A percentile compares a stretch with the other conserved stretches of the same genome.
Evolutionary conservation across 2,797 vertebrate species (phyloP).

Genomic region (Lepilemur septentrionalis): DNA sequence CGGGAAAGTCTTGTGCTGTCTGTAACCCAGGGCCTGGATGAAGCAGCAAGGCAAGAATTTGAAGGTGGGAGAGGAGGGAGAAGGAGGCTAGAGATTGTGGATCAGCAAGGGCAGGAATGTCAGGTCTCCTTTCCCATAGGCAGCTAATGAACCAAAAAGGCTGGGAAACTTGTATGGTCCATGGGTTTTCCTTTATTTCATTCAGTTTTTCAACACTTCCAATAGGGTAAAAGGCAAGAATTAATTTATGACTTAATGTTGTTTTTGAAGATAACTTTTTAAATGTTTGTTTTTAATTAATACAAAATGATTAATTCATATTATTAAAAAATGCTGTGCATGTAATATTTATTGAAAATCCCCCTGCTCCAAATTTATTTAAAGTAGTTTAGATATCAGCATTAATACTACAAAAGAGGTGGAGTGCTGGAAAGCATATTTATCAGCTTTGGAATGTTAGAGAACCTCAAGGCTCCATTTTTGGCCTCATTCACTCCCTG

Average conservation of each 20-base stretch:
- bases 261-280: background rate
- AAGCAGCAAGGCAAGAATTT: background rate
- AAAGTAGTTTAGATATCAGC: background rate
- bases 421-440: background rate
- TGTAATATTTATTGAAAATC: background rate
- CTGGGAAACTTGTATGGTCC: background rate
- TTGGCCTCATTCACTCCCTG: background rate
- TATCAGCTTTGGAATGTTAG: too few relatives aligned
- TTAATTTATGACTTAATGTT: background rate
- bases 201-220: background rate
- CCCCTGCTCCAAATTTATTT: background rate
- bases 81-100: background rate
- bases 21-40: background rate
- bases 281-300: background rate
- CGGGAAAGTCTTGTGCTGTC: accelerated
- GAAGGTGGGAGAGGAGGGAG: background rate
- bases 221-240: background rate
- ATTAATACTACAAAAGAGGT: background rate
- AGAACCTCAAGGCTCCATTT: background rate
- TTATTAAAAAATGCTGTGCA: background rate
- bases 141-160: background rate
- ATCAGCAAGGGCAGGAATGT: background rate
- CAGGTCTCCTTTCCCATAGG: background rate
- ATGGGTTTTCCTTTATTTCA: background rate
- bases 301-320: background rate